These are phyloP conservation scores for Trachelus troglodyta DNA, from an alignment of 2,888 invertebrate genomes.

Conservation along the genomic window DNA sequence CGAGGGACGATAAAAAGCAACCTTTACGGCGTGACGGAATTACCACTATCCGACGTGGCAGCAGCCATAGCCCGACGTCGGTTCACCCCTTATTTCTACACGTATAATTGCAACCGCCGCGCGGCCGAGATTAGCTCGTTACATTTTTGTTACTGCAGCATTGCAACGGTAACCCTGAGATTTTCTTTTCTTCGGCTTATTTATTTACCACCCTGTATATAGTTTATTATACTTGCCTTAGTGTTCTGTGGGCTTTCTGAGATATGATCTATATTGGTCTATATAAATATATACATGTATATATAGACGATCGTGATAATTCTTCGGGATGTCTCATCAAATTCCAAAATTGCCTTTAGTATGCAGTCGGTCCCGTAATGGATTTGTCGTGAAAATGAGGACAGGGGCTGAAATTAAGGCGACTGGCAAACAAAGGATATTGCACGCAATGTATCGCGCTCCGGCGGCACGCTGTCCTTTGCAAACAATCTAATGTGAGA, in stretches of 20 bases:
- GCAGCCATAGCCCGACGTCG: conserved; percentile 33
- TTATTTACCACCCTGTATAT: not conserved
- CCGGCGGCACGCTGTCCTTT: conserved; percentile 51
- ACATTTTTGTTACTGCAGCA: conserved; percentile 29
- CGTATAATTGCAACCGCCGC: conserved; percentile 46
- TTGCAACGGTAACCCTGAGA: not conserved
- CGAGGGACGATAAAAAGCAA: conserved; percentile 55
- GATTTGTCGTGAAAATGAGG: conserved; percentile 52
- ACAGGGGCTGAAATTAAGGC: conserved; percentile 50
- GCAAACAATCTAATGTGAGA: conserved; percentile 63
- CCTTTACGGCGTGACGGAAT: conserved; percentile 60
- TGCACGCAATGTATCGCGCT: conserved; percentile 57
- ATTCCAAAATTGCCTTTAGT: too few relatives aligned
- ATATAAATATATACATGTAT: not conserved
- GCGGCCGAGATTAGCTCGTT: conserved; percentile 43
- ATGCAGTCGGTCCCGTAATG: conserved; percentile 31
- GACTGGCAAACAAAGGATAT: conserved; percentile 60
- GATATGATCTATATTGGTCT: not conserved
- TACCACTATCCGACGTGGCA: conserved; percentile 47
- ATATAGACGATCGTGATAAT: conserved; percentile 13
- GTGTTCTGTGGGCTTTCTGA: not conserved
- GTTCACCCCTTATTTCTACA: conserved; percentile 35
- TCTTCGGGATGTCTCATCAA: conserved; percentile 2
- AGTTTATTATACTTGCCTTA: not conserved
- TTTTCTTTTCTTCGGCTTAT: not conserved